Evolutionary conservation across 2,113 vertebrate species (phyloP), one percentile per base, ranked within the genome.

Genomic region (Shinisaurus crocodilurus): DNA sequence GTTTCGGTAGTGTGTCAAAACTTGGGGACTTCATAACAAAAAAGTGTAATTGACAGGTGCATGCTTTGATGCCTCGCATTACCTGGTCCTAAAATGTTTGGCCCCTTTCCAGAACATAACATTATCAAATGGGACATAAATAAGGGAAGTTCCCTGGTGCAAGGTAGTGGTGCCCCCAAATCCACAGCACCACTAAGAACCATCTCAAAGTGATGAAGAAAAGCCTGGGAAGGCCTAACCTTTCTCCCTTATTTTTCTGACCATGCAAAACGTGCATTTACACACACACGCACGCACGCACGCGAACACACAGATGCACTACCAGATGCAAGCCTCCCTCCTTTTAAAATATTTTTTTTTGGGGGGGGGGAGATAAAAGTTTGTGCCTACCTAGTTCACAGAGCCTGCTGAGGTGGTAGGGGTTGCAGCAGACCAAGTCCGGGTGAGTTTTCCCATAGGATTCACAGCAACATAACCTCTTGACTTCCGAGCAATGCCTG

Each of bases 351-450:
- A n/a, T n/a, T n/a, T n/a, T n/a, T n/a, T n/a, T n/a, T 25, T 16
- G 9, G n/a, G 23, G 9, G 40, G 23, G 10, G 43, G 20, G 12
- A 5, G 57, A 54, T 40, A 6, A 54, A n/a, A 1, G 45, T 50
- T 32, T 72, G 5, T 88, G 91, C 98, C 97, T 96, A 99, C 99
- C 99, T 95, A 99, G 98, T 97, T 99, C 99, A 97, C 98, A 99
- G 93, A 99, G 98, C 93, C 98, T 96, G 97, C 99, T 99, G 97
- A 99, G 99, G 97, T 99, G 99, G 97, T 99, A 98, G 93, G 99
- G 99, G 96, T 99, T 99, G 98, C 98, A 99, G 98, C 99, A 99
- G 95, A 98, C 97, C 72, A 98, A 97, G 96, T 99, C 99, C 89
- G 98, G 96, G 97, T 98, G 99, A 93, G 96, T 97, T 96, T 98